phyloP scores from a whole-genome alignment of 2,113 vertebrate genomes.

The Ctenodactylus gundi region DNA sequence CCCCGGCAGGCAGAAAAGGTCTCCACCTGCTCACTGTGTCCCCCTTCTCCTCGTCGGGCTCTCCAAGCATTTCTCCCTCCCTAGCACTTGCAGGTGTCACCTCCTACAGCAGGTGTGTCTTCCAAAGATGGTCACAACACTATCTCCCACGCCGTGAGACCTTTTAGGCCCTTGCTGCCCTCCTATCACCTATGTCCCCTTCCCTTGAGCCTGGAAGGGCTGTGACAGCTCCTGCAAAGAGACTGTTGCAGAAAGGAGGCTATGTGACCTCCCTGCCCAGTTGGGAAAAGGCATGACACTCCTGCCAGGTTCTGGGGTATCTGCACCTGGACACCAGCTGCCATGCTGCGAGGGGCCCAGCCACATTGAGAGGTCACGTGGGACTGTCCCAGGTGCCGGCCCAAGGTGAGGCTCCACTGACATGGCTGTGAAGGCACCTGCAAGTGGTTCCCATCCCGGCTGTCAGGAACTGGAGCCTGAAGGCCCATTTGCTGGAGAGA shows the following conservation, averaged over 20 bases:
- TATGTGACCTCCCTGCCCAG: neutral
- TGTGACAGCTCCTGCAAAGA: neutral
- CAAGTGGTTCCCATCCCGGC: neutral
- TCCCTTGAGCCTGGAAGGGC: neutral
- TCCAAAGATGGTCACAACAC: neutral
- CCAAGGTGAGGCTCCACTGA: neutral
- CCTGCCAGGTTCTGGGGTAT: neutral
- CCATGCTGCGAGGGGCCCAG: neutral
- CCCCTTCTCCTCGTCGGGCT: neutral
- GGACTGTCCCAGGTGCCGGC: neutral
- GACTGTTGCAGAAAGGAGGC: neutral
- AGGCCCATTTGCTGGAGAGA: neutral
- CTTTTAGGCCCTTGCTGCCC: neutral
- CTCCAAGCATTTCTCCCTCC: neutral
- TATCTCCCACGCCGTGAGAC: neutral
- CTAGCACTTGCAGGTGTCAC: neutral
- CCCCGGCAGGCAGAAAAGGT: neutral
- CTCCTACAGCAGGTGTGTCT: neutral
- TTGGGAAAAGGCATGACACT: neutral
- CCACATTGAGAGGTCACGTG: neutral
- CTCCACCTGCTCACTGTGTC: neutral
- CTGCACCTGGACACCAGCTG: neutral
- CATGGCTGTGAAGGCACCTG: neutral
- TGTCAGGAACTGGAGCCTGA: no score
- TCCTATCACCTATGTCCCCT: neutral